Percentiles rank a stretch among this genome's conserved stretches.
phyloP scores from a whole-genome alignment of 2,888 invertebrate genomes.

The Palloptera scutellata region DNA sequence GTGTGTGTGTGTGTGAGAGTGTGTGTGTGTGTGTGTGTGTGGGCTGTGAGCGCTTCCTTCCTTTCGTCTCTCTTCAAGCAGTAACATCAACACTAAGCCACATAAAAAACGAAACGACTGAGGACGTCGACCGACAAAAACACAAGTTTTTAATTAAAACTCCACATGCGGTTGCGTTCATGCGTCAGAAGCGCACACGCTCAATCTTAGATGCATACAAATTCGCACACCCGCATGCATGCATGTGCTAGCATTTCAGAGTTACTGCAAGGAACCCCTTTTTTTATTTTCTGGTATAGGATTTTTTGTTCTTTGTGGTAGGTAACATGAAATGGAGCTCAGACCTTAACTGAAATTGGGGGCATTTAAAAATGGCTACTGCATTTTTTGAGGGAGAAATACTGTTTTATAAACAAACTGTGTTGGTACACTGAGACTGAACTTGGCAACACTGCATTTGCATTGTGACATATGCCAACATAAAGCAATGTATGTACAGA shows the following conservation, averaged over 20 bases:
- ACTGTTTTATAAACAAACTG: conserved; percentile 20
- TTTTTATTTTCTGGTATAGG: too few relatives aligned
- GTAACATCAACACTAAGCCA: neutral
- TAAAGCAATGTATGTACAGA: conserved; percentile 1
- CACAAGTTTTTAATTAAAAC: conserved; percentile 9
- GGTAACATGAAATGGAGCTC: too few relatives aligned
- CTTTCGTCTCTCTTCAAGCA: conserved; percentile 39
- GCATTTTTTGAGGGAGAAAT: conserved; percentile 12
- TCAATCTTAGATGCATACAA: too few relatives aligned
- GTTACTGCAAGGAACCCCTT: too few relatives aligned
- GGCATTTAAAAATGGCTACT: conserved; percentile 19
- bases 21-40: conserved; percentile 6
- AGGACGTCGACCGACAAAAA: conserved; percentile 10
- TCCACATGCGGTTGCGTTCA: conserved; percentile 15
- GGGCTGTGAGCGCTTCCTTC: conserved; percentile 19
- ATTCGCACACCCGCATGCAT: too few relatives aligned
- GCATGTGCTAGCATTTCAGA: too few relatives aligned
- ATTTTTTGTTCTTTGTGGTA: too few relatives aligned
- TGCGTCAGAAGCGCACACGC: neutral
- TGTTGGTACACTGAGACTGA: neutral
- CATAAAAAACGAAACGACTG: conserved; percentile 11
- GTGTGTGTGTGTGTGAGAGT: conserved; percentile 27
- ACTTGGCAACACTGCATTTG: too few relatives aligned
- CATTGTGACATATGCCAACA: too few relatives aligned
- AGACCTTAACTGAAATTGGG: too few relatives aligned